Percentiles rank a stretch among this genome's conserved stretches.
These are phyloP conservation scores for Stenolophus ochropezus DNA, from an alignment of 2,888 invertebrate species.

Conservation along the genomic window DNA sequence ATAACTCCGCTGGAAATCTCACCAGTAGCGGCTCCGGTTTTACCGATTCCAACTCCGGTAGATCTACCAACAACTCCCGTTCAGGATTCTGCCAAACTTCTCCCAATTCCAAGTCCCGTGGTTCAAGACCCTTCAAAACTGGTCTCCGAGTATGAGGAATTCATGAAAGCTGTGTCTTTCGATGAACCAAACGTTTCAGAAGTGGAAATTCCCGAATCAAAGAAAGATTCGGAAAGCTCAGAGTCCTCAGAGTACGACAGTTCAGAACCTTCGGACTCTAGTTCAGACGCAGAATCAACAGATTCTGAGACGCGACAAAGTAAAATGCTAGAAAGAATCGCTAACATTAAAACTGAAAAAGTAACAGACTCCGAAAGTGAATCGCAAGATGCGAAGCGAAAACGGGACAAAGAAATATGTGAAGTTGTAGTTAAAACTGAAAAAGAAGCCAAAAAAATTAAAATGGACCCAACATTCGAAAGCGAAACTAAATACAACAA, in stretches of 20 bases:
- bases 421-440: neutral
- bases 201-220: constrained; percentile 56
- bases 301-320: neutral
- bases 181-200: constrained; percentile 65
- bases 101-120: neutral
- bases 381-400: constrained; percentile 16
- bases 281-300: constrained; percentile 22
- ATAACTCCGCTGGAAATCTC: neutral
- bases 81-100: no score
- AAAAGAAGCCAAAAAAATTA: constrained; percentile 34
- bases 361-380: constrained; percentile 58
- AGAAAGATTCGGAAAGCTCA: constrained; percentile 13
- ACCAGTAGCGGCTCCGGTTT: constrained; percentile 45
- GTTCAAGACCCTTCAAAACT: constrained; percentile 66
- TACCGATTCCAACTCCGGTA: constrained; percentile 27
- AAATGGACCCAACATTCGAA: constrained; percentile 29
- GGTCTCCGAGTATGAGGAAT: constrained; percentile 76
- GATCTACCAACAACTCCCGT: neutral
- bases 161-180: constrained; percentile 75
- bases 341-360: constrained; percentile 60
- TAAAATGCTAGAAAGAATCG: constrained; percentile 12
- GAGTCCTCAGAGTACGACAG: constrained; percentile 36
- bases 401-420: neutral
- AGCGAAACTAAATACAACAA: constrained; percentile 31
- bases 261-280: constrained; percentile 14